These are phyloP conservation scores for Panopea generosa DNA, from an alignment of 2,888 invertebrate genomes.

Conservation along the genomic window DNA sequence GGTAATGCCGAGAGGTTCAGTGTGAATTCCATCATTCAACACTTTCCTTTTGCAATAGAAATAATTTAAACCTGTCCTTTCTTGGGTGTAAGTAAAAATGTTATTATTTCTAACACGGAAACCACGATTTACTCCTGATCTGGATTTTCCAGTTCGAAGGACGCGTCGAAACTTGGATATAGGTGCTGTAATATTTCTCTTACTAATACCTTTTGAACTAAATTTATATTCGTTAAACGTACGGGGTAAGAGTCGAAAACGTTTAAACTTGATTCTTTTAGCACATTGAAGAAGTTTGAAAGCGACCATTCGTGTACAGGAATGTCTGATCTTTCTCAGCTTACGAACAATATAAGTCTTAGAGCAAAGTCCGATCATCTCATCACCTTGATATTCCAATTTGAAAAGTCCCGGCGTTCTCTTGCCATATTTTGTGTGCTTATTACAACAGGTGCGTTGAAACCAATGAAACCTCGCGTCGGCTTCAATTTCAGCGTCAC, in stretches of 20 bases:
- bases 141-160: too few relatives aligned
- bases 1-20: constrained; percentile 7
- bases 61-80: constrained; percentile 40
- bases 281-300: background rate
- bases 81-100: constrained; percentile 35
- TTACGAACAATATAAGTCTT: constrained; percentile 54
- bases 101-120: constrained; percentile 36
- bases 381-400: constrained; percentile 50
- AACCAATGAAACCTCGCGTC: constrained; percentile 48
- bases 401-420: constrained; percentile 33
- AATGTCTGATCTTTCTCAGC: background rate
- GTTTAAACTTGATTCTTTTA: constrained; percentile 1
- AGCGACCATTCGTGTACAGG: constrained; percentile 15
- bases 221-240: background rate
- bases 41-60: constrained; percentile 45
- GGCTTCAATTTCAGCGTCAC: constrained; percentile 29
- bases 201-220: background rate
- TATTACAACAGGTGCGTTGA: constrained; percentile 44
- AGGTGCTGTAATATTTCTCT: too few relatives aligned
- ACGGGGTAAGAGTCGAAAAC: background rate
- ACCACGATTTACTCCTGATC: constrained; percentile 25
- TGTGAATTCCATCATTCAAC: constrained; percentile 6
- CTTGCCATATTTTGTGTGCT: constrained; percentile 32
- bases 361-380: constrained; percentile 44
- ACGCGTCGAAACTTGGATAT: too few relatives aligned